phyloP scores from a whole-genome alignment of 1,140 invertebrate species.

The Atta colombica region DNA sequence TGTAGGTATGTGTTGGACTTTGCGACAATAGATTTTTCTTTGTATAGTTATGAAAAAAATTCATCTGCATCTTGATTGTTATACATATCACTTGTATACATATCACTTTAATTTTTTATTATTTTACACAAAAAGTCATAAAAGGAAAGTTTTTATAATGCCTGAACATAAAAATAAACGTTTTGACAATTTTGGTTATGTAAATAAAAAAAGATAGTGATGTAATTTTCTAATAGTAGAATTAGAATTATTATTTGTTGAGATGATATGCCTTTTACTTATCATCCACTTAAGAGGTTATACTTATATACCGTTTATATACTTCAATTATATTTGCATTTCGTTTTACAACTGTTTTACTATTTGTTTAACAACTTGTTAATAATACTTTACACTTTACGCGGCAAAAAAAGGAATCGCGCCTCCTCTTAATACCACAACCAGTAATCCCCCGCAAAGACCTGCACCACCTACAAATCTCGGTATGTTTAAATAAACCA shows the following conservation, averaged over 20 bases:
- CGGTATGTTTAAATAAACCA: slow-evolving; percentile 80
- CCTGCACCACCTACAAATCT: slow-evolving; percentile 85
- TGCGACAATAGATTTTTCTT: slow-evolving; percentile 16
- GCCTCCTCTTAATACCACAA: slow-evolving; percentile 72
- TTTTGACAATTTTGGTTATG: neutral
- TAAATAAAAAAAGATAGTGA: neutral
- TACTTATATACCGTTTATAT: slow-evolving; percentile 10
- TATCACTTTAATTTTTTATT: slow-evolving; percentile 14
- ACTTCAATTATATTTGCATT: slow-evolving; percentile 49
- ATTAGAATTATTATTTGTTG: slow-evolving; percentile 32
- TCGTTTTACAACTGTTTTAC: slow-evolving; percentile 55
- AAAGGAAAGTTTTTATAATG: neutral
- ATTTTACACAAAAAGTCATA: slow-evolving; percentile 1
- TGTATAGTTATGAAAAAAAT: neutral
- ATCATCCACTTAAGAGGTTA: neutral
- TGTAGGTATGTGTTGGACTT: slow-evolving; percentile 18
- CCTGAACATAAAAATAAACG: neutral
- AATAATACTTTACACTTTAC: slow-evolving; percentile 80
- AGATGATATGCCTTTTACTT: slow-evolving; percentile 24
- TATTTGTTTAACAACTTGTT: slow-evolving; percentile 58
- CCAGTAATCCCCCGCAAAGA: slow-evolving; percentile 83
- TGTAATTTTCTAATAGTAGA: slow-evolving; percentile 25
- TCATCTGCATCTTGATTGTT: neutral
- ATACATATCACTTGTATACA: neutral
- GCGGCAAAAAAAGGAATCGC: slow-evolving; percentile 82